phyloP scores from a whole-genome alignment of 2,797 vertebrate genomes.

The Coregonus ussuriensis region DNA sequence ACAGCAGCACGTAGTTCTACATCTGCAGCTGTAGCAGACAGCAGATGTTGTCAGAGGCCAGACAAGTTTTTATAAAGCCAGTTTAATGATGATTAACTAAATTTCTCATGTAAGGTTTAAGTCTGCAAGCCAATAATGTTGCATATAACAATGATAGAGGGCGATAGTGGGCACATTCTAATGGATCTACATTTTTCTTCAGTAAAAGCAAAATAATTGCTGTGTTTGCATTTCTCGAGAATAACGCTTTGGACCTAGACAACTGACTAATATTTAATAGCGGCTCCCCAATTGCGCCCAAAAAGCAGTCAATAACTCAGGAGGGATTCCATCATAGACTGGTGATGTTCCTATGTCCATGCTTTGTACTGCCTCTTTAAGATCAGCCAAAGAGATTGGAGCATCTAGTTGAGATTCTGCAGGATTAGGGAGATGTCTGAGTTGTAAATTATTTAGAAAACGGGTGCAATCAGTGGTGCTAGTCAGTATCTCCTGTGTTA shows the following conservation, averaged over 20 bases:
- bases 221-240: background rate
- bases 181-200: conserved; percentile 8
- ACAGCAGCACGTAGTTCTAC: background rate
- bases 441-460: background rate
- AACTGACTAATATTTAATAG: conserved; percentile 10
- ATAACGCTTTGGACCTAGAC: background rate
- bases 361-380: background rate
- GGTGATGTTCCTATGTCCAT: background rate
- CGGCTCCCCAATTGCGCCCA: background rate
- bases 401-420: background rate
- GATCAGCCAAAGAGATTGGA: conserved; percentile 3
- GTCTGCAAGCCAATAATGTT: background rate
- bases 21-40: background rate
- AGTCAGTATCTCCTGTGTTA: no score
- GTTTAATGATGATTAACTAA: conserved; percentile 13
- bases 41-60: conserved; percentile 10
- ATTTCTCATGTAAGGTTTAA: conserved; percentile 8
- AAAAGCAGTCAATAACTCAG: background rate
- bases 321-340: background rate
- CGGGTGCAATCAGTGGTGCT: no score
- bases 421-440: no score
- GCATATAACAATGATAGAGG: conserved; percentile 4
- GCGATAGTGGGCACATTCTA: conserved; percentile 8
- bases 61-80: conserved; percentile 3
- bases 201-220: background rate